Evolutionary conservation across 2,888 invertebrate species (phyloP).

Genomic region (Eurytoma californica): DNA sequence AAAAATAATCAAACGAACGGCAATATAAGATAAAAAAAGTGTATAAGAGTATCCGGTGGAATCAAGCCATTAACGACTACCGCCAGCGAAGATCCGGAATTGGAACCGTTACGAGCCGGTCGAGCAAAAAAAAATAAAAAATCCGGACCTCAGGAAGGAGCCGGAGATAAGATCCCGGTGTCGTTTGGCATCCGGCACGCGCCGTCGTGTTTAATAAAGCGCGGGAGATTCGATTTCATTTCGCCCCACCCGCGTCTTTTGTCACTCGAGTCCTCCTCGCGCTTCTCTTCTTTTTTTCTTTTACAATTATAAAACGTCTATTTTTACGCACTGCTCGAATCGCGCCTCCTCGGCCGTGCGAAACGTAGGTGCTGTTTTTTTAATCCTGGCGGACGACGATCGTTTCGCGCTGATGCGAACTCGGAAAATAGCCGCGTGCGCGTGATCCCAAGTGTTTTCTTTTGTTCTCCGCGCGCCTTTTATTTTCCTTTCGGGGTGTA

Average conservation of each 20-base stretch:
- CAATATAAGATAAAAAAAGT: too few relatives aligned
- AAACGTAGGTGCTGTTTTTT: not conserved
- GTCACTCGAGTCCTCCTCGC: too few relatives aligned
- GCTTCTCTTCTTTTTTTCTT: too few relatives aligned
- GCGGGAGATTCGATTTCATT: too few relatives aligned
- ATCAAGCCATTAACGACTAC: not conserved
- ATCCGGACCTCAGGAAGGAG: not conserved
- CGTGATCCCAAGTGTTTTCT: not conserved
- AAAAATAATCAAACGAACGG: too few relatives aligned
- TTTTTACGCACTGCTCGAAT: not conserved
- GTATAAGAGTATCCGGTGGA: too few relatives aligned
- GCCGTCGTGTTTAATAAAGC: not conserved
- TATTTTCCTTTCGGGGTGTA: too few relatives aligned
- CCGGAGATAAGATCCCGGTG: constrained; percentile 14
- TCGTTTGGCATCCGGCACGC: constrained; percentile 3
- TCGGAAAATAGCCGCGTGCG: not conserved
- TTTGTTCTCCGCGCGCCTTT: too few relatives aligned
- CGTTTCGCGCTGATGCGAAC: not conserved
- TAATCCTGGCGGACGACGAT: not conserved
- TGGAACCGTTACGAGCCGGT: not conserved
- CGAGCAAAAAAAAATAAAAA: not conserved
- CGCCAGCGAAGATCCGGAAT: not conserved
- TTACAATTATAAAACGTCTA: not conserved
- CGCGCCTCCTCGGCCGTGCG: not conserved
- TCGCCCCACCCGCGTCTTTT: too few relatives aligned